Evolutionary conservation across 2,888 invertebrate genomes (phyloP).

Genomic region (Ellobium chinense): DNA sequence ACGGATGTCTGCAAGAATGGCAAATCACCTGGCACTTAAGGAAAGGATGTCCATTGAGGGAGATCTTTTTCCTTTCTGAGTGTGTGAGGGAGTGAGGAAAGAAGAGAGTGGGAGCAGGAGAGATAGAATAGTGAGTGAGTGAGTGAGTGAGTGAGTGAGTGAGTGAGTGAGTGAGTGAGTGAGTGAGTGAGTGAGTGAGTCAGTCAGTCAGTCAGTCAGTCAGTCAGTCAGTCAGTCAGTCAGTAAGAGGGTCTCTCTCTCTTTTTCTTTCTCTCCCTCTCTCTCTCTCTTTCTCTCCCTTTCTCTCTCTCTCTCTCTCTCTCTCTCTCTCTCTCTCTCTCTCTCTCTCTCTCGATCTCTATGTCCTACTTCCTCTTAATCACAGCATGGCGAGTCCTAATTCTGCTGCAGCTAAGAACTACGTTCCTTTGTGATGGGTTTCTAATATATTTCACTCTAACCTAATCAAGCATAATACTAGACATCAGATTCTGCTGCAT

Average conservation of each 20-base stretch:
- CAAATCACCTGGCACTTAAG: too few relatives aligned
- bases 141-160: slow-evolving; percentile 13
- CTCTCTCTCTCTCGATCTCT: slow-evolving; percentile 5
- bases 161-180: slow-evolving; percentile 28
- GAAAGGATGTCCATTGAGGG: background rate
- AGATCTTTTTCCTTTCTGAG: background rate
- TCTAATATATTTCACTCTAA: too few relatives aligned
- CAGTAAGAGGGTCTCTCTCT: background rate
- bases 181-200: slow-evolving; percentile 19
- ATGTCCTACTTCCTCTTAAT: slow-evolving; percentile 2
- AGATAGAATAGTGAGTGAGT: background rate
- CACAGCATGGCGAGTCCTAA: too few relatives aligned
- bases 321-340: slow-evolving; percentile 15
- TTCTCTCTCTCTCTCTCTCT: background rate
- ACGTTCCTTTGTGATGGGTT: too few relatives aligned
- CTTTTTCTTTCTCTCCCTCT: slow-evolving; percentile 1
- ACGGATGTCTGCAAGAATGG: too few relatives aligned
- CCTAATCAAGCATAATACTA: too few relatives aligned
- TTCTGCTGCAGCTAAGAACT: too few relatives aligned
- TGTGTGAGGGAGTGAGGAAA: too few relatives aligned
- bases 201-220: background rate
- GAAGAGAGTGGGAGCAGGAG: too few relatives aligned
- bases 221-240: too few relatives aligned
- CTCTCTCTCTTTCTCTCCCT: background rate
- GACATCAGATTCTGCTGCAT: too few relatives aligned